Percentiles rank a stretch among this genome's conserved stretches.
Conservation (phyloP, 2,888 invertebrate genomes). For the Tholera decimalis region DNA sequence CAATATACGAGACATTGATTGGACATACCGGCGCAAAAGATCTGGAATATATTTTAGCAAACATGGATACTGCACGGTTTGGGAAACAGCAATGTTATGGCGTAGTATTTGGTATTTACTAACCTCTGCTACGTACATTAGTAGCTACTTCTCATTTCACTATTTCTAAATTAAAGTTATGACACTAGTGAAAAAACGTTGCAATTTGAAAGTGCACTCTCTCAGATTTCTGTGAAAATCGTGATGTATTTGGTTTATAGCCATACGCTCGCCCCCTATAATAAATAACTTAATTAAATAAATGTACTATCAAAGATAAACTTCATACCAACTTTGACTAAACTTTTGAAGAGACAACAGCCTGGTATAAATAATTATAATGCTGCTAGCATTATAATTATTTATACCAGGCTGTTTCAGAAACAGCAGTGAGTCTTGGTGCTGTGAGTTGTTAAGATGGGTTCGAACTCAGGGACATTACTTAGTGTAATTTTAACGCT, state of each 20-base stretch:
- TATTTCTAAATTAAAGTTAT: not conserved
- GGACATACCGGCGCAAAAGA: not conserved
- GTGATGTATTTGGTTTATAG: not conserved
- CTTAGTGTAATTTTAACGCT: too few species aligned
- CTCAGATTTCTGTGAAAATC: not conserved
- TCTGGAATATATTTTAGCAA: conserved; percentile 12
- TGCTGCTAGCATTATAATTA: too few species aligned
- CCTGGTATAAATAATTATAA: too few species aligned
- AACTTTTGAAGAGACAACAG: too few species aligned
- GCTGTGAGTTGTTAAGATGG: too few species aligned
- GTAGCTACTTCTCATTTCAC: conserved; percentile 11
- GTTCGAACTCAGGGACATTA: too few species aligned
- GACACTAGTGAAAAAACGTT: conserved; percentile 10
- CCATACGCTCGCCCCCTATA: not conserved
- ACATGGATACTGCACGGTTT: conserved; percentile 13
- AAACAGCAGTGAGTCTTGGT: too few species aligned
- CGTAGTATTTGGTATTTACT: conserved; percentile 40
- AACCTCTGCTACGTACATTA: conserved; percentile 36
- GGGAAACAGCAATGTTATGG: conserved; percentile 42
- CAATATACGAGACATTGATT: not conserved
- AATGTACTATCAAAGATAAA: too few species aligned
- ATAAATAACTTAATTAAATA: too few species aligned
- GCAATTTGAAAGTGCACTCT: not conserved
- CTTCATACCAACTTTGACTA: too few species aligned
- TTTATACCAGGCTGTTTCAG: too few species aligned